These are phyloP conservation scores for Agapornis canus DNA, from an alignment of 2,797 vertebrate species.

Conservation along the genomic window DNA sequence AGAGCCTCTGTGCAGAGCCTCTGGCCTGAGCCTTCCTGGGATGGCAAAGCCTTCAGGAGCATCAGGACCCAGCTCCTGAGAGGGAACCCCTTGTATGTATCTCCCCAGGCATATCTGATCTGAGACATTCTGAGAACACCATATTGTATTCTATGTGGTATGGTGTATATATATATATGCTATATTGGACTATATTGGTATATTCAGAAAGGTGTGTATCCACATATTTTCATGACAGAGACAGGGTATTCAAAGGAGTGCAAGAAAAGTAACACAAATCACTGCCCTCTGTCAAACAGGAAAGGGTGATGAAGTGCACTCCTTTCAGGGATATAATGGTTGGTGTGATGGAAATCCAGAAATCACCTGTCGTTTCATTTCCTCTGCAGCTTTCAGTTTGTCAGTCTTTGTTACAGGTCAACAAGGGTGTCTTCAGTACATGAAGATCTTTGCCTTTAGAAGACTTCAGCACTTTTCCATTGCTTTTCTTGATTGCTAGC, in stretches of 20 bases:
- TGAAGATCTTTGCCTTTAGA: not conserved
- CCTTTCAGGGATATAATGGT: not conserved
- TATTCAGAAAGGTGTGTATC: not conserved
- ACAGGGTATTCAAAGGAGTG: not conserved
- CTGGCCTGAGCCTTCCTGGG: not conserved
- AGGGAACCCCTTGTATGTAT: not conserved
- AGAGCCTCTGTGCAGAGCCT: not conserved
- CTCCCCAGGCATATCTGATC: not conserved
- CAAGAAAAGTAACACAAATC: not conserved
- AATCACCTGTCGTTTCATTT: not conserved
- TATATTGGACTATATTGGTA: not conserved
- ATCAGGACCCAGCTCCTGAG: not conserved
- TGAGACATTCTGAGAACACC: not conserved
- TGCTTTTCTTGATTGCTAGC: not conserved
- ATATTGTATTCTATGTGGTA: no score
- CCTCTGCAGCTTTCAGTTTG: not conserved
- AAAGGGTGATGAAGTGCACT: not conserved
- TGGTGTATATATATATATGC: no score
- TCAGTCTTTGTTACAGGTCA: not conserved
- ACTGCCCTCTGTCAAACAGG: not conserved
- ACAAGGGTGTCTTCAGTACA: not conserved
- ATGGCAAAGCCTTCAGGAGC: not conserved
- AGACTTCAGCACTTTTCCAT: not conserved
- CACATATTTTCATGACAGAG: not conserved
- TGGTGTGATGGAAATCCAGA: not conserved